Percentiles rank a stretch among this genome's conserved stretches.
These are phyloP conservation scores for Drosophila siamana DNA, from an alignment of 2,888 invertebrate species.

Conservation along the genomic window DNA sequence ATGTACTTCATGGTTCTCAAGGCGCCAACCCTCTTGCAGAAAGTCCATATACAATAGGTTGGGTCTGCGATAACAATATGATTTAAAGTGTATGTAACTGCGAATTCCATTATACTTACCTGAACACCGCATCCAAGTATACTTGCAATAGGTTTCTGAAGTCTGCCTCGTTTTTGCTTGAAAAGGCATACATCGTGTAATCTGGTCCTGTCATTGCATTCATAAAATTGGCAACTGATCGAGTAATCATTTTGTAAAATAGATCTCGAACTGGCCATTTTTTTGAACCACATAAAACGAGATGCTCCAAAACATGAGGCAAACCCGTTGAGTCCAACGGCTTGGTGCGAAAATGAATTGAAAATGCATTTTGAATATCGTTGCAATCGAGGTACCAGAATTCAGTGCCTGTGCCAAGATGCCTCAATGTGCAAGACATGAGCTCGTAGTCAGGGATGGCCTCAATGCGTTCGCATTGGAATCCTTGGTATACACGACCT, in stretches of 20 bases:
- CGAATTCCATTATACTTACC: slow-evolving; percentile 73
- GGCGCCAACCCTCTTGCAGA: slow-evolving; percentile 97
- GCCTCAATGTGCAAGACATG: slow-evolving; percentile 90
- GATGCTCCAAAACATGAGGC: slow-evolving; percentile 97
- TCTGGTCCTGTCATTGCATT: slow-evolving; percentile 97
- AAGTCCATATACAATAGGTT: slow-evolving; percentile 93
- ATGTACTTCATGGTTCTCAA: slow-evolving; percentile 92
- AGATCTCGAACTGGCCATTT: slow-evolving; percentile 96
- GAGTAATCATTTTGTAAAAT: slow-evolving; percentile 97
- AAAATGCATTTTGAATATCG: slow-evolving; percentile 96
- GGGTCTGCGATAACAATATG: slow-evolving; percentile 86
- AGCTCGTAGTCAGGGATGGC: slow-evolving; percentile 92
- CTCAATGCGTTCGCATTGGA: slow-evolving; percentile 89
- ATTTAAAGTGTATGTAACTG: no score
- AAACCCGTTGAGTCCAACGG: slow-evolving; percentile 95
- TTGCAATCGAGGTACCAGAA: slow-evolving; percentile 95
- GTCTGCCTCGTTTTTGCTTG: slow-evolving; percentile 95
- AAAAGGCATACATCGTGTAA: slow-evolving; percentile 97
- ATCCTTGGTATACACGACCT: slow-evolving; percentile 87
- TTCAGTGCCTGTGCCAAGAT: slow-evolving; percentile 92
- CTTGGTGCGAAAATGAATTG: slow-evolving; percentile 96
- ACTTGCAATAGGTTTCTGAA: slow-evolving; percentile 94
- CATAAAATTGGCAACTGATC: slow-evolving; percentile 97
- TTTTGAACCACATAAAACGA: slow-evolving; percentile 94
- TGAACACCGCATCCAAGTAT: slow-evolving; percentile 96